Evolutionary conservation across 2,797 vertebrate species (phyloP), one percentile per base, ranked within the genome.

Genomic region (Buphagus erythrorhynchus): DNA sequence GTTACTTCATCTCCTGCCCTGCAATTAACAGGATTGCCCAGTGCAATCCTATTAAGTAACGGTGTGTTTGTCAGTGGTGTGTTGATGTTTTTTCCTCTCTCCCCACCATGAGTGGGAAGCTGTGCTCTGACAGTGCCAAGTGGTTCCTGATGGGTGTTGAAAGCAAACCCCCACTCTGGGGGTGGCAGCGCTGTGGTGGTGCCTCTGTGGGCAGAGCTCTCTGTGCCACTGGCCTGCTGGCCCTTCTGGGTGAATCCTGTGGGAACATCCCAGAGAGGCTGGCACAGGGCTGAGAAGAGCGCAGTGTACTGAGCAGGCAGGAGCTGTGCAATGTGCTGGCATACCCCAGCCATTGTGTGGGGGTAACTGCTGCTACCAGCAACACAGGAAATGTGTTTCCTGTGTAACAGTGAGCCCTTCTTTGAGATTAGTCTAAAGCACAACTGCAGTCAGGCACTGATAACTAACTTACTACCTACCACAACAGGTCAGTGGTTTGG

Each of bases 161-260:
- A 78, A 59, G 71, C 20, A 42, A 54, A 16, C 4, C 31, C 12
- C 17, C 16, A 2, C 0, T 0, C 8, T n/a, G n/a, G n/a, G n/a
- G n/a, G n/a, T n/a, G 0, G 5, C 28, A 29, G 26, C 0, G 15
- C 42, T 51, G 48, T 1, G 0, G 54, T 2, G 2, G 0, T 6
- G 9, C 17, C 51, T n/a, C 8, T 3, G 48, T 4, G 16, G 69
- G 46, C 42, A 45, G 43, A 90, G 85, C 58, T 35, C 29, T 48
- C 22, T 5, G 40, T 43, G 24, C n/a, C 0, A 1, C 40, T 40
- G 40, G 15, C 40, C 45, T 2, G 5, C 31, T 28, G 40, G 10
- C n/a, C 2, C n/a, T 29, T 13, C 35, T 3, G 10, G 36, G 19
- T 1, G 28, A 79, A 26, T 63, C 68, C 68, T 49, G 59, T 7